phyloP scores from a whole-genome alignment of 2,113 vertebrate species.

The Toxotes jaculatrix region DNA sequence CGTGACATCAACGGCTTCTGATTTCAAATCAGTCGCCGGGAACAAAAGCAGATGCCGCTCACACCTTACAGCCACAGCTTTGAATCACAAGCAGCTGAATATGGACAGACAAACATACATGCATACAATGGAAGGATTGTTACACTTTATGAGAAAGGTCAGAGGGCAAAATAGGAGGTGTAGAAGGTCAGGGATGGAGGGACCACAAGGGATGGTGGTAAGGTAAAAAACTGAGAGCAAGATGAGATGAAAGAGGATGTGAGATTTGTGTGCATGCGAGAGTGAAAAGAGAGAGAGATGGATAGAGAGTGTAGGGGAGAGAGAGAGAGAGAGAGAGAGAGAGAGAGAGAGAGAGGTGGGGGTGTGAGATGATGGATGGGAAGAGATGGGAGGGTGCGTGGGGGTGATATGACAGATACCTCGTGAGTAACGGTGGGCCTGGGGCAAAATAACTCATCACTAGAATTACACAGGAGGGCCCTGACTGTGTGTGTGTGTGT shows the following conservation, averaged over 20 bases:
- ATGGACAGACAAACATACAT: background rate
- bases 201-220: background rate
- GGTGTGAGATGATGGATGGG: conserved; percentile 64
- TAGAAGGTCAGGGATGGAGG: background rate
- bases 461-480: conserved; percentile 51
- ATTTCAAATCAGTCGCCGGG: conserved; percentile 39
- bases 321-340: background rate
- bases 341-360: background rate
- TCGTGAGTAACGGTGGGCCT: conserved; percentile 64
- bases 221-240: background rate
- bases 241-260: conserved; percentile 15
- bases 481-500: conserved; percentile 34
- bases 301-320: background rate
- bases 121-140: background rate
- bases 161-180: background rate
- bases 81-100: background rate
- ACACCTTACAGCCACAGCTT: background rate
- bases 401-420: conserved; percentile 69
- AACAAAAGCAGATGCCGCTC: background rate
- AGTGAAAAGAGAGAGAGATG: background rate
- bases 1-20: conserved; percentile 23
- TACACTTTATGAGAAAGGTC: background rate
- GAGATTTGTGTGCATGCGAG: conserved; percentile 31
- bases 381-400: conserved; percentile 33
- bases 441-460: conserved; percentile 69